Conservation (phyloP, 2,888 invertebrate species). For the Alitta virens region DNA sequence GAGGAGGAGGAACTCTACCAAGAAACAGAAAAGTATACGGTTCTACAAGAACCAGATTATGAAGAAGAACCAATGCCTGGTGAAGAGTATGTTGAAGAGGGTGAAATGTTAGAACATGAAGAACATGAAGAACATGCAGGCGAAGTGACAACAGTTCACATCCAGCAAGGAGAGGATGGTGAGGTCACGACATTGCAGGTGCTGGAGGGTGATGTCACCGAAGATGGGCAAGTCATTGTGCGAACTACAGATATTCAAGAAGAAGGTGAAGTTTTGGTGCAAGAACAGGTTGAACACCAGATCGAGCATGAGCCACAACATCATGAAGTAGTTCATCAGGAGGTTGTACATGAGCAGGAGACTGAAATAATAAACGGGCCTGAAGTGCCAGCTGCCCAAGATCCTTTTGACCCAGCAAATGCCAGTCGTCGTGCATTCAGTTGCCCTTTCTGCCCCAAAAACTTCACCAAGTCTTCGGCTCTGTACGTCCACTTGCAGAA, state of each 20-base stretch:
- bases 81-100: not conserved
- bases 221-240: too few species aligned
- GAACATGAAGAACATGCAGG: too few species aligned
- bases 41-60: not conserved
- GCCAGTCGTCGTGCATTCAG: constrained; percentile 11
- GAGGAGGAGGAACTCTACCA: too few species aligned
- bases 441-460: constrained; percentile 15
- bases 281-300: not conserved
- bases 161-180: too few species aligned
- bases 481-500: constrained; percentile 14
- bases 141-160: too few species aligned
- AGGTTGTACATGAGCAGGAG: not conserved
- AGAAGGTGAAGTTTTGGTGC: too few species aligned
- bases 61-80: not conserved
- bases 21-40: not conserved
- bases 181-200: too few species aligned
- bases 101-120: too few species aligned
- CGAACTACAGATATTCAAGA: too few species aligned
- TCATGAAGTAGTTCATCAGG: not conserved
- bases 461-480: constrained; percentile 13
- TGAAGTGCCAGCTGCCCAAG: not conserved
- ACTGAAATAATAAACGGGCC: too few species aligned
- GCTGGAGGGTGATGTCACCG: too few species aligned
- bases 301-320: not conserved
- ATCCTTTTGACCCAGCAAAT: not conserved